Conservation (phyloP, 2,113 vertebrate genomes). For the Corvus moneduloides region DNA sequence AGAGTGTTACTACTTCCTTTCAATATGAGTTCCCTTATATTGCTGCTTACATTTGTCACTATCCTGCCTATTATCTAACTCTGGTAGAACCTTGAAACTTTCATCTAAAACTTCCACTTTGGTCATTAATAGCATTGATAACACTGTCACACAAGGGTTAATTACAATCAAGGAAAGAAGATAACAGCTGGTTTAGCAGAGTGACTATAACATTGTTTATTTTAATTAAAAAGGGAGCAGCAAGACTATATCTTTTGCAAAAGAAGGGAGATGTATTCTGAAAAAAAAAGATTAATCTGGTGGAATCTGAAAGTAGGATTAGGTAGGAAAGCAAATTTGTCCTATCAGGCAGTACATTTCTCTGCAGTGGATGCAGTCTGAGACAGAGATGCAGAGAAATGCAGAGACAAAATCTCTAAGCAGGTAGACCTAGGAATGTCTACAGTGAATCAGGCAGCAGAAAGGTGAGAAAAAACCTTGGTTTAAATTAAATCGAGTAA, state of each 20-base stretch:
- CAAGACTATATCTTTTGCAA: not conserved
- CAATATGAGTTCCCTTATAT: not conserved
- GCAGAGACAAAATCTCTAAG: not conserved
- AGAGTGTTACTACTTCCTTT: not conserved
- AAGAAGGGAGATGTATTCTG: not conserved
- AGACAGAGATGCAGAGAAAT: not conserved
- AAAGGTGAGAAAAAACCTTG: not conserved
- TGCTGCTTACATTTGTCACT: not conserved
- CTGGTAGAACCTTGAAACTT: not conserved
- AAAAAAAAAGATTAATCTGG: not conserved
- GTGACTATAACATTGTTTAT: not conserved
- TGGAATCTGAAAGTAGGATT: not conserved
- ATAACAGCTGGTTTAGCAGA: not conserved
- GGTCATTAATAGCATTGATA: not conserved
- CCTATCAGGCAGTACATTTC: not conserved
- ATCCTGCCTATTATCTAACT: not conserved
- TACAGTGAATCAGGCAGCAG: not conserved
- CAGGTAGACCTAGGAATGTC: conserved; percentile 13
- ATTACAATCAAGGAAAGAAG: not conserved
- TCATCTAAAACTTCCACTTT: not conserved
- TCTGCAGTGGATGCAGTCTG: not conserved
- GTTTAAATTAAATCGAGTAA: not conserved
- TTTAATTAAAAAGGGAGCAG: not conserved
- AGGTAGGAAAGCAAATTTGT: not conserved
- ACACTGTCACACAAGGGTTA: not conserved